A percentile compares a stretch with the other conserved stretches of the same genome.
Evolutionary conservation across 2,888 invertebrate genomes (phyloP).

Genomic region (Andrena trimmerana): DNA sequence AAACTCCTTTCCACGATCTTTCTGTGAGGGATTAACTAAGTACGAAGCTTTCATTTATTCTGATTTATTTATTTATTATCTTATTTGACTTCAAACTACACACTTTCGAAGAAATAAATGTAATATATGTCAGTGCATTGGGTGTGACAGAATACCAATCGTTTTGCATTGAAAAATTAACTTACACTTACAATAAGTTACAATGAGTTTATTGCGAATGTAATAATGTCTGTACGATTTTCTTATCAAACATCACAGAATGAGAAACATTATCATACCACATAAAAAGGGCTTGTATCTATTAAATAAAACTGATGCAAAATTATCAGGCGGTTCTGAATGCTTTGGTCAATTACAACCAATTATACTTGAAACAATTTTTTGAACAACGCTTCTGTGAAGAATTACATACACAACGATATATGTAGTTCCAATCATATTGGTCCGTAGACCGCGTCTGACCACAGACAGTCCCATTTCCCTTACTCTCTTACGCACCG

Average conservation of each 20-base stretch:
- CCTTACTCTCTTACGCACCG: not conserved
- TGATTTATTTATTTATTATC: not conserved
- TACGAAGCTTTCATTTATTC: slow-evolving; percentile 50
- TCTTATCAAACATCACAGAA: not conserved
- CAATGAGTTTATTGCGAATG: no score
- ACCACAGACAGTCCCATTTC: not conserved
- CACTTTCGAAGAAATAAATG: no score
- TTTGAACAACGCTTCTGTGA: not conserved
- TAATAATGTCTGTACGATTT: not conserved
- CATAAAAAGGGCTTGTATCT: not conserved
- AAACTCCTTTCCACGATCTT: slow-evolving; percentile 59
- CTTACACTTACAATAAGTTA: no score
- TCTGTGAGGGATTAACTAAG: slow-evolving; percentile 28
- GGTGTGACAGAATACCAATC: no score
- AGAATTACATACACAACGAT: not conserved
- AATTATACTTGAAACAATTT: not conserved
- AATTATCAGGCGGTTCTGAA: not conserved
- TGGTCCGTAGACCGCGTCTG: not conserved
- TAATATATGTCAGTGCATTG: no score
- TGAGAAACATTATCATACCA: not conserved
- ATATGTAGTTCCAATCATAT: not conserved
- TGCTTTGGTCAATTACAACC: not conserved
- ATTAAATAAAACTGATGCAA: not conserved
- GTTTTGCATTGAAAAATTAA: no score
- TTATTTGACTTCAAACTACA: no score